Conservation (phyloP, 2,113 vertebrate species). For the Alosa alosa region DNA sequence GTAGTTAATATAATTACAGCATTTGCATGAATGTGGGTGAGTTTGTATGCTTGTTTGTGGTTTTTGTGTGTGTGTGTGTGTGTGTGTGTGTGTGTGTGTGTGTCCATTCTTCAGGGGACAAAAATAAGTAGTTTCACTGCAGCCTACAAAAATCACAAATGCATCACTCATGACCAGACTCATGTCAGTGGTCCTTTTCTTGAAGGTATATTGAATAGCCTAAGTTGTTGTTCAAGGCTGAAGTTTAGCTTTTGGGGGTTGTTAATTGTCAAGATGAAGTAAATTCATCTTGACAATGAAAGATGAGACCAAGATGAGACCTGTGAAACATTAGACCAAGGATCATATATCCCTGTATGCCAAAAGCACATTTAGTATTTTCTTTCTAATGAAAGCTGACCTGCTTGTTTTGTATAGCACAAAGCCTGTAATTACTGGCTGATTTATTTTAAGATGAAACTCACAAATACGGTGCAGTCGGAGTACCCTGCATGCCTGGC, state of each 20-base stretch:
- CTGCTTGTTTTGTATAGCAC: conserved; percentile 1
- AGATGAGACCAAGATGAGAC: too few relatives aligned
- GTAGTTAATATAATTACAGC: not conserved
- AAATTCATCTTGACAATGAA: too few relatives aligned
- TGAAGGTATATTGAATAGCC: not conserved
- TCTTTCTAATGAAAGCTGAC: conserved; percentile 19
- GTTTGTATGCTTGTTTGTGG: not conserved
- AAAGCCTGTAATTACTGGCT: conserved; percentile 22
- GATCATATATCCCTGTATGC: not conserved
- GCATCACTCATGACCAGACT: not conserved
- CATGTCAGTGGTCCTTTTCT: not conserved
- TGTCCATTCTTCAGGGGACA: not conserved
- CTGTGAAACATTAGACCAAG: not conserved
- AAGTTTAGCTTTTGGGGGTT: not conserved
- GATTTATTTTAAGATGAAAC: conserved; percentile 5
- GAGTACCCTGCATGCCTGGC: conserved; percentile 37
- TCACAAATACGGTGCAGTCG: conserved; percentile 31
- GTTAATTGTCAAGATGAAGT: not conserved
- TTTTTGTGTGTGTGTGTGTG: not conserved
- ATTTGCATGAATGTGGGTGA: not conserved
- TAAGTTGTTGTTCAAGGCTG: not conserved
- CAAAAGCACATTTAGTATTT: conserved; percentile 2
- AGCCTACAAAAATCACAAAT: not conserved
- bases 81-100: conserved; percentile 23
- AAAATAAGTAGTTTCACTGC: not conserved